A percentile compares a stretch with the other conserved stretches of the same genome.
Conservation (phyloP, 1,140 invertebrate species). For the Drosophila pseudoananassae region DNA sequence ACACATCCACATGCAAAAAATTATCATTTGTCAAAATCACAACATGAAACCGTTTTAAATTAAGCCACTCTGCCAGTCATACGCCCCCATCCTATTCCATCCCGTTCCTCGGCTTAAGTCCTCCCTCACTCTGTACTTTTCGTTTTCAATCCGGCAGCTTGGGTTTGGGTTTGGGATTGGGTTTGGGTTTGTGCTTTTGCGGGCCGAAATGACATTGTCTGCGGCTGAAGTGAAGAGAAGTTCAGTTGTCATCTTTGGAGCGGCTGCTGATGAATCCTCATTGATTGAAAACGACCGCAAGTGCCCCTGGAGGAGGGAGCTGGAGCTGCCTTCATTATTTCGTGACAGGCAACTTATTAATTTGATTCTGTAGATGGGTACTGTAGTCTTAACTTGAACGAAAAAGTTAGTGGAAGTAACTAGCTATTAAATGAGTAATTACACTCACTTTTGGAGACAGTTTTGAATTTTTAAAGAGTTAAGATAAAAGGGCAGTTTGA, state of each 20-base stretch:
- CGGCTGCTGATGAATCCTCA: slow-evolving; percentile 68
- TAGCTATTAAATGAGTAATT: not conserved
- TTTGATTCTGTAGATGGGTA: slow-evolving; percentile 6
- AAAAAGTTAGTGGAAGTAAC: not conserved
- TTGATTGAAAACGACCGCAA: slow-evolving; percentile 72
- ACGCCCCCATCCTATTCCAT: not conserved
- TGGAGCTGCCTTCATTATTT: slow-evolving; percentile 32
- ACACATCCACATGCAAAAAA: slow-evolving; percentile 63
- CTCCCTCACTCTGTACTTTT: slow-evolving; percentile 4
- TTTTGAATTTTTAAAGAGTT: not conserved
- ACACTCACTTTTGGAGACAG: not conserved
- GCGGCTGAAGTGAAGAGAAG: slow-evolving; percentile 72
- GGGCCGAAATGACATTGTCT: slow-evolving; percentile 70
- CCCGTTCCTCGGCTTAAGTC: slow-evolving; percentile 10
- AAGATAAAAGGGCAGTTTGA: not conserved
- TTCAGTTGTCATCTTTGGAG: slow-evolving; percentile 72
- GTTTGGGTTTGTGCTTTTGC: slow-evolving; percentile 55
- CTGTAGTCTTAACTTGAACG: not conserved
- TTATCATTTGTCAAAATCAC: slow-evolving; percentile 82
- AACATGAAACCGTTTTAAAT: slow-evolving; percentile 81
- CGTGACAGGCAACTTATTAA: slow-evolving; percentile 28
- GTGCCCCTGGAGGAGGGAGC: slow-evolving; percentile 1
- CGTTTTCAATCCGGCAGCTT: too few relatives aligned
- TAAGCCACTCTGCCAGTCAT: slow-evolving; percentile 69
- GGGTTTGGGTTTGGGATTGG: slow-evolving; percentile 1